phyloP scores from a whole-genome alignment of 2,888 invertebrate genomes.

The Caenorhabditis sp. region DNA sequence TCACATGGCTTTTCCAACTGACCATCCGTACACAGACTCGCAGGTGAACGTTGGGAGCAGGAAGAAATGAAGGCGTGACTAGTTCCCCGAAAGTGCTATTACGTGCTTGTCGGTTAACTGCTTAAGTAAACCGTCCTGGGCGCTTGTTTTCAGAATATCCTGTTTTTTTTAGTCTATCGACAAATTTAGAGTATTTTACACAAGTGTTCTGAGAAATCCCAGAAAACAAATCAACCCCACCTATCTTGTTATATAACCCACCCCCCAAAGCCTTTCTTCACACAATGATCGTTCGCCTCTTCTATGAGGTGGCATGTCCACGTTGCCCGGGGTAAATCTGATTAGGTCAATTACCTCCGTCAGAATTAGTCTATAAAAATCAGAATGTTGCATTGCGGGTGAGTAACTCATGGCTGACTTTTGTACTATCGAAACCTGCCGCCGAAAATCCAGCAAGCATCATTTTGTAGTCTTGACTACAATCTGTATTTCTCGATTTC shows the following conservation, averaged over 20 bases:
- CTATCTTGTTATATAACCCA: neutral
- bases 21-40: neutral
- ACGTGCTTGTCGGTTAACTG: constrained; percentile 1
- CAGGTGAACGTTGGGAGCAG: neutral
- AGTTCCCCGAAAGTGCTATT: constrained; percentile 13
- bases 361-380: too few species aligned
- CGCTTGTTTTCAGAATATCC: neutral
- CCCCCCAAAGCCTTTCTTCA: neutral
- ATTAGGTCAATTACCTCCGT: too few species aligned
- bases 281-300: neutral
- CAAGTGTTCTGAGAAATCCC: constrained; percentile 13
- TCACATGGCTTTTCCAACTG: neutral
- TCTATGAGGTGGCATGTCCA: too few species aligned
- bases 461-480: neutral
- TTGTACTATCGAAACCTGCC: too few species aligned
- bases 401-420: too few species aligned
- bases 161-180: neutral
- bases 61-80: neutral
- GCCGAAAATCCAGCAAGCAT: neutral
- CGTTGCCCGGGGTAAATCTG: too few species aligned
- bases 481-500: constrained; percentile 1
- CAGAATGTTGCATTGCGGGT: too few species aligned
- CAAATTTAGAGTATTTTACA: neutral
- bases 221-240: constrained; percentile 20
- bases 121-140: neutral